Conservation (phyloP, 2,113 vertebrate genomes). For the Poicephalus gulielmi region DNA sequence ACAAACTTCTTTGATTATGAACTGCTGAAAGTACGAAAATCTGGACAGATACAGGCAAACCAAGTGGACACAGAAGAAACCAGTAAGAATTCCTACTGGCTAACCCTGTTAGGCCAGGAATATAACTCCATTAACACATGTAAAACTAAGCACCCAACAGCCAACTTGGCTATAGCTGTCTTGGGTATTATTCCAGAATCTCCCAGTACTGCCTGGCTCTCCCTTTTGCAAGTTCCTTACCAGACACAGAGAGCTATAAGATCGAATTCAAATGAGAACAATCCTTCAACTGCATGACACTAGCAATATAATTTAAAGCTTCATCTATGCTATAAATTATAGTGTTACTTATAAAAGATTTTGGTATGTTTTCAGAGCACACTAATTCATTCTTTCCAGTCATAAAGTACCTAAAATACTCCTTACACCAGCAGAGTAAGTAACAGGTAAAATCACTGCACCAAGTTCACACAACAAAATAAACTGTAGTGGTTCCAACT, state of each 20-base stretch:
- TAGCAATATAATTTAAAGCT: background rate
- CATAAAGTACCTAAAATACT: background rate
- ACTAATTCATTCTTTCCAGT: background rate
- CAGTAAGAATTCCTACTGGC: background rate
- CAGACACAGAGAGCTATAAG: background rate
- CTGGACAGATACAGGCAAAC: background rate
- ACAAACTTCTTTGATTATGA: background rate
- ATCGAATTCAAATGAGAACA: background rate
- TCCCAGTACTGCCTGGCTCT: background rate
- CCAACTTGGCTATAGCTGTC: background rate
- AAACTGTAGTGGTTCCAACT: background rate
- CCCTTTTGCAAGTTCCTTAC: background rate
- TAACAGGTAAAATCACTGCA: background rate
- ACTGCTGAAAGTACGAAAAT: background rate
- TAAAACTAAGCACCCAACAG: background rate
- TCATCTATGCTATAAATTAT: background rate
- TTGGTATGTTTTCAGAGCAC: background rate
- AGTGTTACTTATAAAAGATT: background rate
- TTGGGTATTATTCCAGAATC: background rate
- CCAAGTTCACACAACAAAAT: background rate
- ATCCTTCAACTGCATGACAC: background rate
- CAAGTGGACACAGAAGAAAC: background rate
- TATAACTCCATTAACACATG: background rate
- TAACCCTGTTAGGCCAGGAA: background rate
- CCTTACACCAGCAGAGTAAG: background rate